These are phyloP conservation scores for Diplodus puntazzo DNA, from an alignment of 2,797 vertebrate species.

Conservation along the genomic window DNA sequence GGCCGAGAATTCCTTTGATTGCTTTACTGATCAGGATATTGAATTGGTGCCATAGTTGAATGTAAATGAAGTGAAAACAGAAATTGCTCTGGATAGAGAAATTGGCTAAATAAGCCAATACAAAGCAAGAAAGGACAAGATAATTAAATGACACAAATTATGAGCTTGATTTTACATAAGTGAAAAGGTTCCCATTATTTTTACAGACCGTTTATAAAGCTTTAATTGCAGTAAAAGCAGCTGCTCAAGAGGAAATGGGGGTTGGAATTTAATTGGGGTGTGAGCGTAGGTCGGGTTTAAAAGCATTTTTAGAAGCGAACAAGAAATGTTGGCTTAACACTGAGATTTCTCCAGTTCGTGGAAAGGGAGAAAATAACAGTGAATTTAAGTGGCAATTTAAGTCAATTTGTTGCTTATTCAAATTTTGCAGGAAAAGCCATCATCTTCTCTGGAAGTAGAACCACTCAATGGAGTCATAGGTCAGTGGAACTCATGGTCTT, in stretches of 20 bases:
- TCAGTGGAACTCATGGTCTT: neutral
- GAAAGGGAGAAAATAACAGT: neutral
- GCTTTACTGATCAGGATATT: slow-evolving; percentile 48
- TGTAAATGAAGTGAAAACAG: slow-evolving; percentile 25
- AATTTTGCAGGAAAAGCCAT: neutral
- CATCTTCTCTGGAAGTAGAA: neutral
- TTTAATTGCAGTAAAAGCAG: slow-evolving; percentile 9
- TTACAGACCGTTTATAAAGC: neutral
- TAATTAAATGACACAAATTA: neutral
- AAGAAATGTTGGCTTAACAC: neutral
- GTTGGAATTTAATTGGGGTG: neutral
- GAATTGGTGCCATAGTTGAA: slow-evolving; percentile 26
- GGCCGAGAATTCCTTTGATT: slow-evolving; percentile 36
- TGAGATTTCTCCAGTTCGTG: neutral
- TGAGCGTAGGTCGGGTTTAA: slow-evolving; percentile 8
- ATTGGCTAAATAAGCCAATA: slow-evolving; percentile 24
- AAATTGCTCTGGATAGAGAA: slow-evolving; percentile 17
- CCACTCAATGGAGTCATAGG: neutral
- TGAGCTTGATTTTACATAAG: slow-evolving; percentile 2
- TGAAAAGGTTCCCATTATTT: slow-evolving; percentile 5
- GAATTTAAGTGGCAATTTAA: neutral
- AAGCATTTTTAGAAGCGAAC: slow-evolving; percentile 6
- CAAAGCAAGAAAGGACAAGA: slow-evolving; percentile 1
- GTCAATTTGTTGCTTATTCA: neutral
- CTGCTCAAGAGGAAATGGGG: neutral